Base-by-base conservation (phyloP, 1,140 invertebrate species). In the Stegodyphus mimosarum region DNA sequence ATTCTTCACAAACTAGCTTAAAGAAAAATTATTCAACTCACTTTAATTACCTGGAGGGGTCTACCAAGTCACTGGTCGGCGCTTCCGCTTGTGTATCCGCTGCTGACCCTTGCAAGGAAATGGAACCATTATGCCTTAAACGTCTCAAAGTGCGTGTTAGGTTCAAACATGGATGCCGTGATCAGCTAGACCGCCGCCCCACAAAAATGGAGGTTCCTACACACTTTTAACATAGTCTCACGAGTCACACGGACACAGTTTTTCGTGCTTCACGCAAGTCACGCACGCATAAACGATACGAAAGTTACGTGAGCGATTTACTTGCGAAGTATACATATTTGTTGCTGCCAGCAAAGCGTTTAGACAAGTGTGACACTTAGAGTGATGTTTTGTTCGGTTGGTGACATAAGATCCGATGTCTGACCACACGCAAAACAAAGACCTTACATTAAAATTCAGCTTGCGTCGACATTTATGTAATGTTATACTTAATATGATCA, bases 191-290 rank as follows among this genome's bases (percentile, higher is more conserved):
- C 74, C 74, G 74, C 74, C 74, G 74, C 74, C 74, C 74, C 74
- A 66, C 74, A 76, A 76, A 76, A 76, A 76, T 76, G 74, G 55
- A 66, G 74, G 74, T 76, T 76, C 64, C 74, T 76, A 76, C 74
- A 76, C 74, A 76, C 74, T 83, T 83, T 74, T 74, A 83, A 83
- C 79, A 83, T 83, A 73, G 79, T 83, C 79, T 83, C 79, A 79
- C 67, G 77, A 79, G 66, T 18, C 67, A 67, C 55, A 18, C 67
- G 77, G 77, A 79, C 77, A 79, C 77, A 70, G 50, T 79, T 79
- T 77, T 79, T 63, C 52, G 67, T 79, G 66, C 18, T 73, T n/a
- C 79, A 83, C 79, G 79, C 79, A 83, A 73, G 79, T 74, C 70
- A 73, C 55, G 79, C 79, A 83, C 79, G 70, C 64, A 69, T 70